A percentile compares a stretch with the other conserved stretches of the same genome.
Conservation (phyloP, 2,888 invertebrate genomes). For the Cheilosia scutellata region DNA sequence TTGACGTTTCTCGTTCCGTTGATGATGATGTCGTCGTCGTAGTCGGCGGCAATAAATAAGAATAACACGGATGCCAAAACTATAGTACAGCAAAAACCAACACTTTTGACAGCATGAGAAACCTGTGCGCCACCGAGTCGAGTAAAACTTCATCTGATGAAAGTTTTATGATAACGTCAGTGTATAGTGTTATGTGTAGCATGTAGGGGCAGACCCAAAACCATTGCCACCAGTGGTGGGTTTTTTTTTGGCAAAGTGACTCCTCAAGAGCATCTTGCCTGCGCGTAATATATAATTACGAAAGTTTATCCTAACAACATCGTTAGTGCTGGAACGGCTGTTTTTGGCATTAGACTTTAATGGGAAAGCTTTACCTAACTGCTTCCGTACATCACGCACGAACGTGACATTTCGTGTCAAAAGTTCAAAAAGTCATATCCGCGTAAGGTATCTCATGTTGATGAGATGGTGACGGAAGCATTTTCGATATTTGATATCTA, state of each 20-base stretch:
- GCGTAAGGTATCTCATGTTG: slow-evolving; percentile 26
- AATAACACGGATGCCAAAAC: slow-evolving; percentile 21
- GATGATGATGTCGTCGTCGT: slow-evolving; percentile 12
- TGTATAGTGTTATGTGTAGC: slow-evolving; percentile 3
- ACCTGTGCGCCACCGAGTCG: neutral
- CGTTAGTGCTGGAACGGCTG: slow-evolving; percentile 69
- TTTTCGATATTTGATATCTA: slow-evolving; percentile 40
- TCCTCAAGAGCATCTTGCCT: slow-evolving; percentile 53
- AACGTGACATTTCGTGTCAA: slow-evolving; percentile 73
- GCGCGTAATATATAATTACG: slow-evolving; percentile 70
- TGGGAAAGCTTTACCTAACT: slow-evolving; percentile 34
- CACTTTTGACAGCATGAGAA: neutral
- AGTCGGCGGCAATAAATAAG: slow-evolving; percentile 18
- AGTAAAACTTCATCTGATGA: slow-evolving; percentile 52
- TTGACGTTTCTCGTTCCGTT: slow-evolving; percentile 33
- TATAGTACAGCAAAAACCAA: slow-evolving; percentile 5
- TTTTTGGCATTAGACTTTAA: slow-evolving; percentile 60
- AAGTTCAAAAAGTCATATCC: slow-evolving; percentile 71
- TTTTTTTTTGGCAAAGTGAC: slow-evolving; percentile 51
- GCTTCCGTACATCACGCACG: slow-evolving; percentile 62
- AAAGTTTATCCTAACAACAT: slow-evolving; percentile 74
- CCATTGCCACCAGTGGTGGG: slow-evolving; percentile 9
- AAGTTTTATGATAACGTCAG: slow-evolving; percentile 62
- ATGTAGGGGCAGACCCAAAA: slow-evolving; percentile 11
- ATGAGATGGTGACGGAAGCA: neutral